Conservation (phyloP, 2,888 invertebrate species). For the Lasioglossum marginatum region DNA sequence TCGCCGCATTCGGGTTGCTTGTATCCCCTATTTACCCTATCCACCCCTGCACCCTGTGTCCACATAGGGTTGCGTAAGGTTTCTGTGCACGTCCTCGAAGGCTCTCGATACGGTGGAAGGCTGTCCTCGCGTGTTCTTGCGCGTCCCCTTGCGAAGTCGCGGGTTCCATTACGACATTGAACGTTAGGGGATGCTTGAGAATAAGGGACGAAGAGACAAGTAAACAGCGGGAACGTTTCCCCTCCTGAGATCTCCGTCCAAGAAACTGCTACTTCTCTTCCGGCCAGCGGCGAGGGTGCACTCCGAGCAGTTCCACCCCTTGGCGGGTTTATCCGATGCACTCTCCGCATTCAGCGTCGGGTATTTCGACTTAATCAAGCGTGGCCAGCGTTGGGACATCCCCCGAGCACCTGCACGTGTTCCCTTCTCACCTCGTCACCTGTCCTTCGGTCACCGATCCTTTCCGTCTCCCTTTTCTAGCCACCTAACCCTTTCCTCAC, state of each 20-base stretch:
- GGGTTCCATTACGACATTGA: constrained; percentile 35
- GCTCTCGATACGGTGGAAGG: constrained; percentile 1
- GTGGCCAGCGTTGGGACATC: constrained; percentile 35
- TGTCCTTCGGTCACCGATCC: neutral
- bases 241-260: constrained; percentile 38
- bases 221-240: constrained; percentile 49
- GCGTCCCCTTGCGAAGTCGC: constrained; percentile 9
- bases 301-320: constrained; percentile 13
- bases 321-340: neutral
- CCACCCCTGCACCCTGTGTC: constrained; percentile 5
- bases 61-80: neutral
- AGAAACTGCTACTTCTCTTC: constrained; percentile 34
- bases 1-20: neutral
- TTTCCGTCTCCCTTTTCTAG: neutral
- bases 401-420: neutral
- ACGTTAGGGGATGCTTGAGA: constrained; percentile 36
- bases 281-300: constrained; percentile 18
- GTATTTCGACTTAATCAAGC: constrained; percentile 73
- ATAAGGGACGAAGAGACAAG: constrained; percentile 37
- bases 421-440: constrained; percentile 2
- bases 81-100: neutral
- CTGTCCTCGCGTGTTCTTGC: neutral
- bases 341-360: neutral
- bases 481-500: neutral
- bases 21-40: constrained; percentile 58